A percentile compares a stretch with the other conserved stretches of the same genome.
These are phyloP conservation scores for Nemoura dubitans DNA, from an alignment of 2,888 invertebrate genomes.

Conservation along the genomic window DNA sequence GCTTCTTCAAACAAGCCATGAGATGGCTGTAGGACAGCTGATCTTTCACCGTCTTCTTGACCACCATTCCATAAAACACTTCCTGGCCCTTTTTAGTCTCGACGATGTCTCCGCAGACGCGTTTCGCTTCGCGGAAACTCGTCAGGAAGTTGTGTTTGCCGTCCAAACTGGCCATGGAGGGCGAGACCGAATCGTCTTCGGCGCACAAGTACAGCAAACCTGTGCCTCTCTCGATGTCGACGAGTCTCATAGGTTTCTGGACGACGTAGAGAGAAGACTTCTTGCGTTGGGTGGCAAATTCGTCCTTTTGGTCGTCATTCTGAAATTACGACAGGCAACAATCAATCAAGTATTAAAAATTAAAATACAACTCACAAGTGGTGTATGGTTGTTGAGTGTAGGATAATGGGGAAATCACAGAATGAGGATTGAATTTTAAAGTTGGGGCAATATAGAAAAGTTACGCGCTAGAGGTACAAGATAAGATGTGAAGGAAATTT, in stretches of 20 bases:
- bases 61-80: slow-evolving; percentile 18
- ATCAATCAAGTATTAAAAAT: neutral
- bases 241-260: neutral
- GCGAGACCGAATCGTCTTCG: neutral
- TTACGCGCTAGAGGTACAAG: too few species aligned
- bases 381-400: too few species aligned
- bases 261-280: neutral
- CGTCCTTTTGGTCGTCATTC: neutral
- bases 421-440: too few species aligned
- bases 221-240: slow-evolving; percentile 13
- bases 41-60: neutral
- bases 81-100: neutral
- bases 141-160: neutral
- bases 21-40: neutral
- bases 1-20: neutral
- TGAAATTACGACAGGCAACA: neutral
- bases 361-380: too few species aligned
- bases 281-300: neutral
- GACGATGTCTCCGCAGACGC: neutral
- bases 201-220: slow-evolving; percentile 25
- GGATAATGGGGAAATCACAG: too few species aligned
- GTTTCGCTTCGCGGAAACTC: neutral
- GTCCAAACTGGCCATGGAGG: neutral
- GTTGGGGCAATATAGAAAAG: too few species aligned
- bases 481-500: too few species aligned